phyloP scores from a whole-genome alignment of 2,888 invertebrate species.

The Monoplex corrugatus region DNA sequence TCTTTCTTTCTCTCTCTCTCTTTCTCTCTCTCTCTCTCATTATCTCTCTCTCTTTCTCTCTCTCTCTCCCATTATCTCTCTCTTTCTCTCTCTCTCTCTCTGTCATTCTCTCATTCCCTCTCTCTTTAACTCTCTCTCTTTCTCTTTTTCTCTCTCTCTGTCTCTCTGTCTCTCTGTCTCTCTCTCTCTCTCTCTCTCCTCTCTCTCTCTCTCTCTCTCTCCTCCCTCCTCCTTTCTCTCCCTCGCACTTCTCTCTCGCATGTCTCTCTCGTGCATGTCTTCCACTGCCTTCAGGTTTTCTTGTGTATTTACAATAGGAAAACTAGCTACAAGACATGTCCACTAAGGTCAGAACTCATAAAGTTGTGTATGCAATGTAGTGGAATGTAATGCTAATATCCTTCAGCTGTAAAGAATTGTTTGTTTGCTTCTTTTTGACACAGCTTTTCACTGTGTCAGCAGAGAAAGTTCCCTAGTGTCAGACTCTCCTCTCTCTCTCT shows the following conservation, averaged over 20 bases:
- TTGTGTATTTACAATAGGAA: too few species aligned
- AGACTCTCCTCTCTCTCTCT: background rate
- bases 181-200: conserved; percentile 37
- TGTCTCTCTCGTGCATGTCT: too few species aligned
- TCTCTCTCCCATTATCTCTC: conserved; percentile 1
- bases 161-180: conserved; percentile 32
- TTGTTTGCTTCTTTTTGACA: background rate
- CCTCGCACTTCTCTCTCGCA: too few species aligned
- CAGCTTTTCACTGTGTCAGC: background rate
- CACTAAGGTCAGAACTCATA: too few species aligned
- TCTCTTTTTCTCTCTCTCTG: background rate
- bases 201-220: conserved; percentile 41
- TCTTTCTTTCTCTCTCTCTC: background rate
- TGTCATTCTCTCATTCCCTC: too few species aligned
- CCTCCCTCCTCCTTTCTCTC: background rate
- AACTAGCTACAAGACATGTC: too few species aligned
- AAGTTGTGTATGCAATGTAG: too few species aligned
- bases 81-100: background rate
- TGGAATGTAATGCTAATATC: too few species aligned
- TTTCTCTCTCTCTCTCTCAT: background rate
- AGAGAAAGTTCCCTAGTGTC: too few species aligned
- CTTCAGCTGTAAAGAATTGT: too few species aligned
- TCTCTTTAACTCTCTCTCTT: too few species aligned
- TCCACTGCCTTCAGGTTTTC: too few species aligned
- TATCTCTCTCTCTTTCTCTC: background rate